These are phyloP conservation scores for Sylvilagus floridanus DNA, from an alignment of 2,797 vertebrate species.

Conservation along the genomic window DNA sequence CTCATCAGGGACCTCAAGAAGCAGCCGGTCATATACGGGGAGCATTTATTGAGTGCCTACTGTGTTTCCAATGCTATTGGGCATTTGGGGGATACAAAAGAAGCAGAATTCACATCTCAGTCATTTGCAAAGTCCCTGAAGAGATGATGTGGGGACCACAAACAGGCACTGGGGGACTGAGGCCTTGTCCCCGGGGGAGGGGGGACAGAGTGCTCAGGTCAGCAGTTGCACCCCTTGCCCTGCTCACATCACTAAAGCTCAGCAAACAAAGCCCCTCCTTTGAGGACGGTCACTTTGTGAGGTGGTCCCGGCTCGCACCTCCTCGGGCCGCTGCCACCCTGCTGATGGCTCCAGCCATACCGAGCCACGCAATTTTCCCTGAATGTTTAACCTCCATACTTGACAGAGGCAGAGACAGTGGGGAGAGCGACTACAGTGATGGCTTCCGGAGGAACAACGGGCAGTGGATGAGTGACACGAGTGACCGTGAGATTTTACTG, in stretches of 20 bases:
- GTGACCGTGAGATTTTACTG: background rate
- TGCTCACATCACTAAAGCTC: background rate
- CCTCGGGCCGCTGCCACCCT: background rate
- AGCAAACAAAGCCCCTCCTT: background rate
- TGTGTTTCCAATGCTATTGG: background rate
- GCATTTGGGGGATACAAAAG: background rate
- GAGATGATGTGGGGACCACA: background rate
- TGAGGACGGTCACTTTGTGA: background rate
- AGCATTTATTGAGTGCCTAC: background rate
- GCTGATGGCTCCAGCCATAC: background rate
- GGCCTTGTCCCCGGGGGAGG: background rate
- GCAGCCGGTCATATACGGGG: background rate
- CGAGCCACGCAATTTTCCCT: fast-evolving
- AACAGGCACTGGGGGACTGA: background rate
- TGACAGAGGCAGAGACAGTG: background rate
- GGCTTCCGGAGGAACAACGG: background rate
- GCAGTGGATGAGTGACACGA: background rate
- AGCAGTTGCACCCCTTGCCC: background rate
- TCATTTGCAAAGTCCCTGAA: background rate
- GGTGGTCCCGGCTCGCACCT: background rate
- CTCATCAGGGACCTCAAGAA: background rate
- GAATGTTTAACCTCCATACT: background rate
- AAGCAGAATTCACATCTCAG: background rate
- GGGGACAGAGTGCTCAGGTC: background rate
- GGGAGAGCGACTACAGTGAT: background rate